Evolutionary conservation across 2,797 vertebrate species (phyloP), one percentile per base, ranked within the genome.

Genomic region (Trichosurus vulpecula): DNA sequence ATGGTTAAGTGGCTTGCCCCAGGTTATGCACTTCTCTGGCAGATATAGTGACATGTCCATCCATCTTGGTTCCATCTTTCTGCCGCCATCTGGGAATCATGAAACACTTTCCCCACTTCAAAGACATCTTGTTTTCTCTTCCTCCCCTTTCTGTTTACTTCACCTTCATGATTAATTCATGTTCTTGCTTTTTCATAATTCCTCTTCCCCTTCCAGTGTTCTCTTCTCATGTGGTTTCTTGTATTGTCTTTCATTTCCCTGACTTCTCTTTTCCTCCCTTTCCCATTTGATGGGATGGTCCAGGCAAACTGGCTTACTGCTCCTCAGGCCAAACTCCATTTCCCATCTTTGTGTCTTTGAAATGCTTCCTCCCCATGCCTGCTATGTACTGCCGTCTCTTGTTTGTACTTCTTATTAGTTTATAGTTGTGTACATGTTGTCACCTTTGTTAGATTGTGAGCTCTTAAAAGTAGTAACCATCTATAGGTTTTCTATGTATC

Each of bases 261-360:
- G 93, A 93, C 31, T 93, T 54, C 93, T n/a, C 25, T 90, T 92
- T 19, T 92, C 25, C 13, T 91, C 93, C 58, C 90, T 52, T 92
- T 19, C 29, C 31, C 74, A 47, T 47, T 47, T 66, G 31, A 66
- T 66, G 61, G 35, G 14, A 66, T n/a, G 2, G 41, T 47, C 74
- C 22, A 81, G 8, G 74, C 13, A 16, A 61, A 66, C 25, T 51
- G 27, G 31, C 53, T 93, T 55, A 52, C 8, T 81, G 22, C 81
- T 81, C 12, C 74, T 81, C 74, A 81, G n/a, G 27, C 41, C 74
- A 81, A 81, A 47, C 22, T 47, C 19, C 74, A 81, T 47, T 41
- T 47, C 22, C 41, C 2, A 9, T 11, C 41, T 74, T 66, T 66
- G 35, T 16, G 35, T 19, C 31, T 66, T 66, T n/a, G 35, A 2